Base-by-base conservation (phyloP, 2,888 invertebrate species). In the Philhelius pedissequus region DNA sequence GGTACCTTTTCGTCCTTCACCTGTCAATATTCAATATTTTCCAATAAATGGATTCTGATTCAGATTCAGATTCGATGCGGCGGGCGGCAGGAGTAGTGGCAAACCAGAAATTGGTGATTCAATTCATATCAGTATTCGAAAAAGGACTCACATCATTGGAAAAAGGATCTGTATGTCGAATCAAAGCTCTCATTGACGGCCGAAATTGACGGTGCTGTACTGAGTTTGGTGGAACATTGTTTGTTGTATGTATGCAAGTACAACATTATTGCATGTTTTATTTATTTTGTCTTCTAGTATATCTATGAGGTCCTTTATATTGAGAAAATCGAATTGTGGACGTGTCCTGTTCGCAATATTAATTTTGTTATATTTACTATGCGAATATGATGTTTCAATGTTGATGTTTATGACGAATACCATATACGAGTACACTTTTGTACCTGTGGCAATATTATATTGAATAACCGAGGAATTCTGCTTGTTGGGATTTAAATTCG, bases 251-350 rank as follows among this genome's bases (percentile, higher is more conserved):
- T 73, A 82, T 73, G 82, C 78, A 78, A 82, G 78, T 82, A 82
- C 71, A 78, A 73, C 82, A 78, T 78, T 82, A 82, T 82, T 82
- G 71, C 50, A 78, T 78, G 82, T 82, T 78, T 82, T 82, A 82
- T 78, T 82, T 82, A 78, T 78, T 82, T 77, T 48, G 15, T 30
- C 73, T 22, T 78, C 25, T 18, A n/a, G n/a, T n/a, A 62, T 43
- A 30, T 62, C n/a, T 58, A 22, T 58, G 40, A 56, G 25, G 40
- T 62, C 35, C 27, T 43, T 40, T 25, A 22, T 60, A 56, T 50
- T 45, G 30, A 32, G 22, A 66, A 75, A 75, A 75, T 75, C 68
- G 50, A 75, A 58, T 56, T 48, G 27, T 15, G 45, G n/a, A 38
- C 60, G 50, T 32, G 62, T 70, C 70, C 76, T 76, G 58, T 56